A percentile compares a stretch with the other conserved stretches of the same genome.
Evolutionary conservation across 2,888 invertebrate genomes (phyloP).

Genomic region (Gonocerus acuteangulatus): DNA sequence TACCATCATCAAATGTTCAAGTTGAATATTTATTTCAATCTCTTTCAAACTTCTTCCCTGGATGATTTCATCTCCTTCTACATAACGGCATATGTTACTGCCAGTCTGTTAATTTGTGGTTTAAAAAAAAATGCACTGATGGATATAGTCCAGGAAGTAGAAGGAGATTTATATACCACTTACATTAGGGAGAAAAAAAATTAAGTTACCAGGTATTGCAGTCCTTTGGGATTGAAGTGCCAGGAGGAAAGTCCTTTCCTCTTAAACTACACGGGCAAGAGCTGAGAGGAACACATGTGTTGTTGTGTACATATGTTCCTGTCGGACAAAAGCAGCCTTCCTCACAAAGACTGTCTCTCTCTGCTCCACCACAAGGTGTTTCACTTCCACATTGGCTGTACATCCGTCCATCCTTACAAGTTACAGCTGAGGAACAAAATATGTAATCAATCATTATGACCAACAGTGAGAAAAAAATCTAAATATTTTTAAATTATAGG

Average conservation of each 20-base stretch:
- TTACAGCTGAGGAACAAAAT: slow-evolving; percentile 54
- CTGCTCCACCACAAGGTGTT: slow-evolving; percentile 59
- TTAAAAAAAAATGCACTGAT: no score
- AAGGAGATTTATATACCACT: no score
- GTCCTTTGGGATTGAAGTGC: slow-evolving; percentile 62
- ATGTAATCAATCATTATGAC: neutral
- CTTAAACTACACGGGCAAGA: slow-evolving; percentile 74
- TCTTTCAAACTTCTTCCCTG: no score
- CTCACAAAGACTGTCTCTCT: slow-evolving; percentile 51
- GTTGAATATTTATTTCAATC: no score
- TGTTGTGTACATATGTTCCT: slow-evolving; percentile 65
- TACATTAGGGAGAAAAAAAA: no score
- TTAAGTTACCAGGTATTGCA: slow-evolving; percentile 81
- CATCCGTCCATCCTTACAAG: slow-evolving; percentile 64
- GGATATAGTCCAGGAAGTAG: no score
- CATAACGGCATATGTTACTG: no score
- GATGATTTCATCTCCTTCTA: no score
- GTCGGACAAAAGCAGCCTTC: slow-evolving; percentile 86
- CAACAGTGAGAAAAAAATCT: neutral
- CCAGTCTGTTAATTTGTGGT: no score
- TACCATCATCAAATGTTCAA: no score
- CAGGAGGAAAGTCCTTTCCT: slow-evolving; percentile 64
- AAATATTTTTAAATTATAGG: neutral
- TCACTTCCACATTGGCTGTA: slow-evolving; percentile 73
- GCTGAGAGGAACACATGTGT: slow-evolving; percentile 61